Percentiles rank a stretch among this genome's conserved stretches.
These are phyloP conservation scores for Ptychadena robeensis DNA, from an alignment of 2,797 vertebrate species.

Conservation along the genomic window DNA sequence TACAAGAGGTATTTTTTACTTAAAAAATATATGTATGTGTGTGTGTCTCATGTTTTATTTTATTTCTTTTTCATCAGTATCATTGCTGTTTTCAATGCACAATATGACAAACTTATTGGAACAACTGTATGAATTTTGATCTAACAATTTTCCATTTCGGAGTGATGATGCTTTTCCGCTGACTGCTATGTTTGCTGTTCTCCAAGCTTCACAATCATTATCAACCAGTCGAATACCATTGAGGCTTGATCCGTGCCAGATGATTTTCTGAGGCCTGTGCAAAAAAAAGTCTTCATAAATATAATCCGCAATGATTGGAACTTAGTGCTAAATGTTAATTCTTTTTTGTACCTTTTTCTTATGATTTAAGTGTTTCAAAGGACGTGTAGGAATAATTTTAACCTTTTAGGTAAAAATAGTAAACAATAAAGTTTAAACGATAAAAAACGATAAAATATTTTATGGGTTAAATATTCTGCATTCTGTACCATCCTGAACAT, in stretches of 20 bases:
- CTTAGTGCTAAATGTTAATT: too few relatives aligned
- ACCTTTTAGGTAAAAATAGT: too few relatives aligned
- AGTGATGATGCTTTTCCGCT: constrained; percentile 87
- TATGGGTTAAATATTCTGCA: too few relatives aligned
- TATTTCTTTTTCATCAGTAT: constrained; percentile 76
- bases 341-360: too few relatives aligned
- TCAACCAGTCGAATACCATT: constrained; percentile 81
- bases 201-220: constrained; percentile 93
- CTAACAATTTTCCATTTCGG: constrained; percentile 84
- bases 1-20: too few relatives aligned
- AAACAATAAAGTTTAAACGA: too few relatives aligned
- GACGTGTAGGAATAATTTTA: too few relatives aligned
- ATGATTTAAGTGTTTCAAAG: too few relatives aligned
- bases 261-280: constrained; percentile 88
- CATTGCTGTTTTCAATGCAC: constrained; percentile 95
- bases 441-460: too few relatives aligned
- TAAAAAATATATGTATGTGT: too few relatives aligned
- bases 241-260: constrained; percentile 91
- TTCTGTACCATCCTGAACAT: too few relatives aligned
- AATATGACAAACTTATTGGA: constrained; percentile 87
- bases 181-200: constrained; percentile 78
- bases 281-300: not conserved
- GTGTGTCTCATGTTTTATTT: constrained; percentile 70
- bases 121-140: constrained; percentile 89
- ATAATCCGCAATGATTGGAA: too few relatives aligned